These are phyloP conservation scores for Torymus tubicola DNA, from an alignment of 2,888 invertebrate species.

Conservation along the genomic window DNA sequence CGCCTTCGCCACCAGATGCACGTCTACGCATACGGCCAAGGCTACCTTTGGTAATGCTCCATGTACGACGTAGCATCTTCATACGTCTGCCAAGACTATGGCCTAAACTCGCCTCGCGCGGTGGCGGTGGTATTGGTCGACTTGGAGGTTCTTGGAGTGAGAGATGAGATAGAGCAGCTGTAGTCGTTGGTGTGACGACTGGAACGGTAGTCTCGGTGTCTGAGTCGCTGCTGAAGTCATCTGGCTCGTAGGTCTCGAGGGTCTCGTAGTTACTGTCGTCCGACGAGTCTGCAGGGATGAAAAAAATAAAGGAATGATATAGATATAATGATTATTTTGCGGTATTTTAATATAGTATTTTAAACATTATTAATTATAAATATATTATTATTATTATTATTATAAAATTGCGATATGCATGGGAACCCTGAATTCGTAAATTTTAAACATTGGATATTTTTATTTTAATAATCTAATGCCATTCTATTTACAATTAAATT, in stretches of 20 bases:
- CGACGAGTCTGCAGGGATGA: constrained; percentile 62
- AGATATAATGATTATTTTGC: background rate
- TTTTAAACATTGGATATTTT: no score
- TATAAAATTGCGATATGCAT: no score
- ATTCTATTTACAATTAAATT: no score
- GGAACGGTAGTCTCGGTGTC: constrained; percentile 60
- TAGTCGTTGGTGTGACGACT: constrained; percentile 47
- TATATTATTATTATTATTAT: no score
- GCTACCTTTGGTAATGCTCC: constrained; percentile 74
- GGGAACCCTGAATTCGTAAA: no score
- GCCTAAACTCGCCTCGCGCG: constrained; percentile 70
- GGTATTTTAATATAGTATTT: no score
- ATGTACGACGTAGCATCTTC: constrained; percentile 71
- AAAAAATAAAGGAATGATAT: background rate
- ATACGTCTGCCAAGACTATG: constrained; percentile 70
- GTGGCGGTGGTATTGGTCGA: constrained; percentile 64
- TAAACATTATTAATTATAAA: no score
- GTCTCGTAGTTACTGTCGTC: constrained; percentile 74
- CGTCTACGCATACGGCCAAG: constrained; percentile 69
- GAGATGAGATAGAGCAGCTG: constrained; percentile 45
- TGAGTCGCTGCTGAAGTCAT: constrained; percentile 68
- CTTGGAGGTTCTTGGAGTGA: constrained; percentile 37
- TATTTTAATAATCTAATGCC: no score
- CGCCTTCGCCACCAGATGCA: constrained; percentile 61
- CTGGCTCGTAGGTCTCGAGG: constrained; percentile 68